Base-by-base conservation (phyloP, 2,888 invertebrate genomes). In the Drosophila tanythrix region DNA sequence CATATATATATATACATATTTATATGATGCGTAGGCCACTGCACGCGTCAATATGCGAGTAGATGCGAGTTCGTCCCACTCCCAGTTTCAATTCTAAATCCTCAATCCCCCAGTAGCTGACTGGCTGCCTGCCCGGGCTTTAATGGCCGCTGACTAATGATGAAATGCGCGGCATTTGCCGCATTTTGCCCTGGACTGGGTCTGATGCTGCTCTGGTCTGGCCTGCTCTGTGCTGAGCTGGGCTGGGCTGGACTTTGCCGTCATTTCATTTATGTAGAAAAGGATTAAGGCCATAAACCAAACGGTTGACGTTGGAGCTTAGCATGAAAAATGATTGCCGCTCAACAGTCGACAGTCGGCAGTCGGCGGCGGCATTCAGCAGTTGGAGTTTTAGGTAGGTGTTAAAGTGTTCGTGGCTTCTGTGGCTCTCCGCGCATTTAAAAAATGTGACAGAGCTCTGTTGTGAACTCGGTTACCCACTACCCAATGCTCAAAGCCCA, bases 261-360 rank as follows among this genome's bases (percentile, higher is more conserved):
- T 79, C 74, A 83, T 87, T 89, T 89, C 90, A 86, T 86, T 86
- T 86, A 86, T 86, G 85, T 90, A 86, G 85, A 86, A 86, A 86
- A 86, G 90, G 85, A 86, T 90, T 90, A 86, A 86, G 90, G 85
- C 89, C 85, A 86, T 86, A 90, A 90, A 86, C 85, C 85, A 90
- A 86, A 90, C 81, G 85, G 90, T 87, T 86, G 85, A 86, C 85
- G 85, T 86, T 89, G 89, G 82, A 87, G 85, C 90, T 86, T 90
- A 86, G 85, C 85, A 90, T 86, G 85, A 86, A 90, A 86, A 86
- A 86, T 86, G 90, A 90, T 89, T 86, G 83, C 84, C 84, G 83
- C 74, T 65, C 77, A 74, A 76, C 81, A 85, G 87, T 70, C 88
- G 68, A 74, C 55, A 36, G 35, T 46, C 87, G 79, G 69, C 58